A percentile compares a stretch with the other conserved stretches of the same genome.
Conservation (phyloP, 2,888 invertebrate genomes). For the Smittia sp. region DNA sequence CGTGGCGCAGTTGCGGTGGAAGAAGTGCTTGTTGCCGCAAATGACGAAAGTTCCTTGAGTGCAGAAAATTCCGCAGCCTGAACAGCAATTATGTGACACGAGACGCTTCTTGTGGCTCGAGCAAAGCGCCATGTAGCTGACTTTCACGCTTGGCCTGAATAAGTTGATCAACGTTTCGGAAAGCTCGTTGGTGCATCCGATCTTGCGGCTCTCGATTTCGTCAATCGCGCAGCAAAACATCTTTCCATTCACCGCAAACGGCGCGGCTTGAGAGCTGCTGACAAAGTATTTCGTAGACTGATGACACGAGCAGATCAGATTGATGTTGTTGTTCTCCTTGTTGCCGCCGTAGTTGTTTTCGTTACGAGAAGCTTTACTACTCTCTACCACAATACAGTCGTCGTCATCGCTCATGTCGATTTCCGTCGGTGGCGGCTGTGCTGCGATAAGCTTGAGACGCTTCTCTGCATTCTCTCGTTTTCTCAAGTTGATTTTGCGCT, state of each 20-base stretch:
- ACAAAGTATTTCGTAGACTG: conserved; percentile 47
- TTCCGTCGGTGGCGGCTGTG: background rate
- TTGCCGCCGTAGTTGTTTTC: conserved; percentile 14
- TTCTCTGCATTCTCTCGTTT: conserved; percentile 24
- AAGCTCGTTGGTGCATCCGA: conserved; percentile 77
- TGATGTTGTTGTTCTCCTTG: conserved; percentile 30
- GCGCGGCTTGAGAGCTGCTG: conserved; percentile 40
- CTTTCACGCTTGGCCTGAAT: conserved; percentile 66
- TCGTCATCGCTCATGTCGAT: conserved; percentile 18
- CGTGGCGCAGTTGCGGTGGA: conserved; percentile 75
- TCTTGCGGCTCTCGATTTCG: conserved; percentile 67
- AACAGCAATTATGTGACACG: conserved; percentile 81
- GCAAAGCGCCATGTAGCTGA: conserved; percentile 79
- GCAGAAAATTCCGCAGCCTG: conserved; percentile 86
- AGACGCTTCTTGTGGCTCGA: conserved; percentile 73
- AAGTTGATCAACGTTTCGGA: conserved; percentile 59
- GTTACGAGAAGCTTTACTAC: background rate
- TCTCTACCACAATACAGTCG: conserved; percentile 35
- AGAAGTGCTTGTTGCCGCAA: conserved; percentile 75
- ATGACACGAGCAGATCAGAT: conserved; percentile 48
- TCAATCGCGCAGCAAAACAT: conserved; percentile 70
- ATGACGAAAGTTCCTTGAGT: conserved; percentile 84
- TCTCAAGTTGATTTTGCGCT: conserved; percentile 7
- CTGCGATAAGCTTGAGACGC: conserved; percentile 16
- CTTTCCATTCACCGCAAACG: conserved; percentile 45